A percentile compares a stretch with the other conserved stretches of the same genome.
Conservation (phyloP, 2,888 invertebrate species). For the Anticlea derivata region DNA sequence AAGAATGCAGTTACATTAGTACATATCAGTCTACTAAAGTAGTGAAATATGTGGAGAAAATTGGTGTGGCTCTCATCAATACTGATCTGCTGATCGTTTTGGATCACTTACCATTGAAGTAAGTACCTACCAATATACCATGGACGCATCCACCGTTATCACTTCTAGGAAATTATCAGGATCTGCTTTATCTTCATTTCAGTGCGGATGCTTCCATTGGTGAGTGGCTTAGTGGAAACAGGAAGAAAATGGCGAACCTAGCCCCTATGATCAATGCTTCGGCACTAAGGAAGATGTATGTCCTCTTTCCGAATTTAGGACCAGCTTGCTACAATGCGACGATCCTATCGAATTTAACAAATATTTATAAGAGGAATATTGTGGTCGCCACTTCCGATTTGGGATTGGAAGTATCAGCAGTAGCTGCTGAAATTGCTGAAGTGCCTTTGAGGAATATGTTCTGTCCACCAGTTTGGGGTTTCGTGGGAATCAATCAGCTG, state of each 20-base stretch:
- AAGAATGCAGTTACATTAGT: constrained; percentile 59
- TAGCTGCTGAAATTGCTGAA: constrained; percentile 69
- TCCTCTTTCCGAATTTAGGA: constrained; percentile 82
- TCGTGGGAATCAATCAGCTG: constrained; percentile 80
- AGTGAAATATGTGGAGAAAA: constrained; percentile 65
- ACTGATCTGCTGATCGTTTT: constrained; percentile 80
- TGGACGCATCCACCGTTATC: too few relatives aligned
- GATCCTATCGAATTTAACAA: constrained; percentile 63
- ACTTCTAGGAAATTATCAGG: too few relatives aligned
- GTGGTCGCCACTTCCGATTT: constrained; percentile 83
- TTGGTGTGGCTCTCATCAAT: constrained; percentile 72
- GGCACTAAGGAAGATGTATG: constrained; percentile 68
- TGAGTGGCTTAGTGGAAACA: constrained; percentile 64
- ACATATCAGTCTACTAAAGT: constrained; percentile 56
- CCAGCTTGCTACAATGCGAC: constrained; percentile 84
- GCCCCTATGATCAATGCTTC: constrained; percentile 77
- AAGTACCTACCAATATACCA: constrained; percentile 38
- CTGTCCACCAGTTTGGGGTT: constrained; percentile 87
- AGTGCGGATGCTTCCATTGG: constrained; percentile 60
- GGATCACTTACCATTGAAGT: constrained; percentile 72
- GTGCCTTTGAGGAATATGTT: constrained; percentile 76
- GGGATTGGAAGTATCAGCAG: constrained; percentile 72
- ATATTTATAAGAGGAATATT: constrained; percentile 73
- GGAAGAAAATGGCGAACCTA: constrained; percentile 63
- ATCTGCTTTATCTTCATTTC: constrained; percentile 15